Evolutionary conservation across 2,888 invertebrate genomes (phyloP).

Genomic region (Megalurothrips usitatus): DNA sequence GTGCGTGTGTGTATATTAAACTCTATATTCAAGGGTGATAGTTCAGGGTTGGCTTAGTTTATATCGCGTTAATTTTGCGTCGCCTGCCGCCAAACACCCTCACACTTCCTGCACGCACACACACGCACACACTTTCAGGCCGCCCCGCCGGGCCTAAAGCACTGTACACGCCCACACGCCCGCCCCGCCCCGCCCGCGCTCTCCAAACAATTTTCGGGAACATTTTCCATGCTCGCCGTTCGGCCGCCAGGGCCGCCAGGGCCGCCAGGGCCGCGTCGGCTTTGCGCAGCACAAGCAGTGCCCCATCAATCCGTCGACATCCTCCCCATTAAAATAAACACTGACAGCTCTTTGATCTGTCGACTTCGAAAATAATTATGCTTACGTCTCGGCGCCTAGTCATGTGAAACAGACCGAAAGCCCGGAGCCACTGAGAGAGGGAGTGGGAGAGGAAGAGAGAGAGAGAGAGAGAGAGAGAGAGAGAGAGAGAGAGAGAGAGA

Average conservation of each 20-base stretch:
- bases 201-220: background rate
- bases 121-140: background rate
- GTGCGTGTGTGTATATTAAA: no score
- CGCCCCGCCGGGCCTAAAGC: background rate
- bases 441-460: no score
- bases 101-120: background rate
- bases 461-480: no score
- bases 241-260: background rate
- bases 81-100: no score
- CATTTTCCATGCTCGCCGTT: background rate
- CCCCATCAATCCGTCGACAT: background rate
- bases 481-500: no score
- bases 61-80: no score
- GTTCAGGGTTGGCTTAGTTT: no score
- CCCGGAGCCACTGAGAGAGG: no score
- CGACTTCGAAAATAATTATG: slow-evolving; percentile 20
- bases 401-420: background rate
- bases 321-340: background rate
- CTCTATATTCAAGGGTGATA: no score
- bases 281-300: background rate
- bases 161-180: background rate
- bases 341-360: slow-evolving; percentile 22
- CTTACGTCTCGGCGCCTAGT: background rate
- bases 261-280: background rate
- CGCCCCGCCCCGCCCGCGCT: no score